Evolutionary conservation across 2,113 vertebrate species (phyloP).

Genomic region (Lophura nycthemera): DNA sequence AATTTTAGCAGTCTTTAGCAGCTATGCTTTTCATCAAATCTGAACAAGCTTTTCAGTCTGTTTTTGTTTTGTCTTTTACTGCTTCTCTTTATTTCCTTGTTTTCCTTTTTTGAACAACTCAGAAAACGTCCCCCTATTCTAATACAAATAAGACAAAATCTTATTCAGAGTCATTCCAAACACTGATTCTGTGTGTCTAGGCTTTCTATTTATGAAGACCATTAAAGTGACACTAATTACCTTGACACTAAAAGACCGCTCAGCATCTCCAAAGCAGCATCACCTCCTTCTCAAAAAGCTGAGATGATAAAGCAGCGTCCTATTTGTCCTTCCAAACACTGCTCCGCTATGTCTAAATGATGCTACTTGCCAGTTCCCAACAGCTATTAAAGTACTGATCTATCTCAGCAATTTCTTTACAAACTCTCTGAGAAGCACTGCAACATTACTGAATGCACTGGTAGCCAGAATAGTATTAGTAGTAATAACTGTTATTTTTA

Average conservation of each 20-base stretch:
- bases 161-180: not conserved
- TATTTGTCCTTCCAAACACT: not conserved
- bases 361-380: not conserved
- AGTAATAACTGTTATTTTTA: not conserved
- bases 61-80: not conserved
- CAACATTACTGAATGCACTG: not conserved
- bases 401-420: not conserved
- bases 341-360: not conserved
- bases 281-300: not conserved
- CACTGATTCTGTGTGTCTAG: accelerated
- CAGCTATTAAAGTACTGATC: not conserved
- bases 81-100: not conserved
- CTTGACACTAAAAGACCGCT: not conserved
- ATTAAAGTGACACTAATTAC: not conserved
- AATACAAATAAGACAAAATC: not conserved
- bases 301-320: not conserved
- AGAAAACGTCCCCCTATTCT: not conserved
- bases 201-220: not conserved
- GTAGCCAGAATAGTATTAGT: not conserved
- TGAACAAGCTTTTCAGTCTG: not conserved
- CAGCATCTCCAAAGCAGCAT: not conserved
- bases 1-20: not conserved
- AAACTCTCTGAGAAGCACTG: not conserved
- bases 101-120: not conserved
- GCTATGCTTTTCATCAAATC: not conserved